Conservation (phyloP, 2,888 invertebrate genomes). For the Serrognathus titanus region DNA sequence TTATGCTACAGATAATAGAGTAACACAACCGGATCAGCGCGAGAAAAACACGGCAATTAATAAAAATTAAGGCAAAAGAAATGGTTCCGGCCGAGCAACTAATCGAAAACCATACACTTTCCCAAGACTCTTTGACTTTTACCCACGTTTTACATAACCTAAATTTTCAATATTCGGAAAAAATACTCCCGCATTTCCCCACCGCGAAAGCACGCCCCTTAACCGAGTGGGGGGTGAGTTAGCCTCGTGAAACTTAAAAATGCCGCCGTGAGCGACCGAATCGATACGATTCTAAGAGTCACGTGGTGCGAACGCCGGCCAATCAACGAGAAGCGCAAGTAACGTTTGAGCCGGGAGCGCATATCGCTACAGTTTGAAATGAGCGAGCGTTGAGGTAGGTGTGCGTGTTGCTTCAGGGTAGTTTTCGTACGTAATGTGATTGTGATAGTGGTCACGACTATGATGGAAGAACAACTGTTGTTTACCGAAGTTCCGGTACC, state of each 20-base stretch:
- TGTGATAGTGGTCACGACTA: slow-evolving; percentile 37
- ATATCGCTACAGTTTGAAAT: slow-evolving; percentile 27
- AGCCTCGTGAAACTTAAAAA: slow-evolving; percentile 65
- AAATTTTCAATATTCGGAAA: slow-evolving; percentile 32
- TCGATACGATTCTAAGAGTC: slow-evolving; percentile 65
- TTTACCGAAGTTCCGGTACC: slow-evolving; percentile 59
- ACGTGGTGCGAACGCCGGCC: slow-evolving; percentile 55
- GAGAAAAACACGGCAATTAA: too few relatives aligned
- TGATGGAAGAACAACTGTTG: slow-evolving; percentile 57
- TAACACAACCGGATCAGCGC: too few relatives aligned
- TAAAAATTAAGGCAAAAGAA: slow-evolving; percentile 1
- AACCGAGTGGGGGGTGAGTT: slow-evolving; percentile 6
- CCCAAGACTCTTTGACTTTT: slow-evolving; percentile 23
- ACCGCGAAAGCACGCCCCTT: slow-evolving; percentile 5
- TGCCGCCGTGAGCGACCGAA: slow-evolving; percentile 77
- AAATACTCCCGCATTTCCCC: slow-evolving; percentile 21
- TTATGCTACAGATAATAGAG: too few relatives aligned
- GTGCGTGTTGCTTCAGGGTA: slow-evolving; percentile 7
- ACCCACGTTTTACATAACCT: slow-evolving; percentile 30
- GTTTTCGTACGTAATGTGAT: slow-evolving; percentile 45
- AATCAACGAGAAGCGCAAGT: slow-evolving; percentile 34
- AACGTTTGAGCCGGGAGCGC: slow-evolving; percentile 22
- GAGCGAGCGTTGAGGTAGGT: slow-evolving; percentile 40
- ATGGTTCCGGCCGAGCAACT: slow-evolving; percentile 21
- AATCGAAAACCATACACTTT: slow-evolving; percentile 24